A percentile compares a stretch with the other conserved stretches of the same genome.
These are phyloP conservation scores for Tetramorium simillimum DNA, from an alignment of 1,140 invertebrate genomes.

Conservation along the genomic window DNA sequence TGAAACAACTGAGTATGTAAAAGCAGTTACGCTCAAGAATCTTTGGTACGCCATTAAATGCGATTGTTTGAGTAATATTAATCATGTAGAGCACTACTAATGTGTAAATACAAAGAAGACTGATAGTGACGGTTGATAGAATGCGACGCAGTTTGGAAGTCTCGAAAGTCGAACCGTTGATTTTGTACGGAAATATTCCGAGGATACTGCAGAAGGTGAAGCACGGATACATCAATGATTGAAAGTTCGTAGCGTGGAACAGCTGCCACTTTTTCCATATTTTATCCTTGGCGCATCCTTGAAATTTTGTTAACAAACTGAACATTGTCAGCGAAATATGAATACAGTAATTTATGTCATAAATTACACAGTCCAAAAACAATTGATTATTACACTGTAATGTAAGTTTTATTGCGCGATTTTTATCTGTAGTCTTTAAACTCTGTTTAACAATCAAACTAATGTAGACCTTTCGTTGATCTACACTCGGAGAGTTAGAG, in stretches of 20 bases:
- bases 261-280: background rate
- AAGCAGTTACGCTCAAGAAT: slow-evolving; percentile 72
- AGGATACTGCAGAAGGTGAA: background rate
- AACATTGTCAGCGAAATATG: background rate
- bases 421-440: background rate
- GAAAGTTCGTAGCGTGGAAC: slow-evolving; percentile 1
- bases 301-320: background rate
- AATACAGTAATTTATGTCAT: background rate
- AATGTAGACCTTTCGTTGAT: background rate
- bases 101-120: background rate
- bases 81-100: slow-evolving; percentile 65
- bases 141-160: background rate
- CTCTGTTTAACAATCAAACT: background rate
- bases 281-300: background rate
- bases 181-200: background rate
- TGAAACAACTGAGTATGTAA: background rate
- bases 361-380: background rate
- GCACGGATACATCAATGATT: slow-evolving; percentile 12
- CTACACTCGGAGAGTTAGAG: background rate
- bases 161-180: background rate
- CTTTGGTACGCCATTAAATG: slow-evolving; percentile 51
- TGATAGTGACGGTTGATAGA: slow-evolving; percentile 50
- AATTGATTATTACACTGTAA: too few relatives aligned
- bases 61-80: slow-evolving; percentile 29
- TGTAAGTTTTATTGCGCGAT: background rate